Evolutionary conservation across 1,140 invertebrate genomes (phyloP).

Genomic region (Macrobrachium nipponense): DNA sequence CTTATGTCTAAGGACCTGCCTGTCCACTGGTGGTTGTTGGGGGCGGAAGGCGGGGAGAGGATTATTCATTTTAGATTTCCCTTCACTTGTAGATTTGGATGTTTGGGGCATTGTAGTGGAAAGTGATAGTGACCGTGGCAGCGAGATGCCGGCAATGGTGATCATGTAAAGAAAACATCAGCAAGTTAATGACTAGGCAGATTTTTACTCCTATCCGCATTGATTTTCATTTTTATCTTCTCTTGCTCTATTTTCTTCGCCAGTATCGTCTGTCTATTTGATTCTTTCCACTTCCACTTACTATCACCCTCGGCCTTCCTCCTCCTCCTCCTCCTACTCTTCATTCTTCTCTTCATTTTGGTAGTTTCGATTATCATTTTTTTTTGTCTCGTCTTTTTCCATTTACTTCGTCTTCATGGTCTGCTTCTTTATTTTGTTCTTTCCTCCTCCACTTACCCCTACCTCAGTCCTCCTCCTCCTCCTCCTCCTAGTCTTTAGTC

Average conservation of each 20-base stretch:
- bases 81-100: too few species aligned
- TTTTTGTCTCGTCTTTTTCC: not conserved
- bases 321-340: not conserved
- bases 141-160: too few species aligned
- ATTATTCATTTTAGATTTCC: too few species aligned
- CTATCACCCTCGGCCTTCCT: not conserved
- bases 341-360: not conserved
- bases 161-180: too few species aligned
- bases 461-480: not conserved
- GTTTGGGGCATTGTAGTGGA: too few species aligned
- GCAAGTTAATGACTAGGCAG: too few species aligned
- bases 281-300: not conserved
- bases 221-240: too few species aligned
- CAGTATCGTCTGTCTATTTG: not conserved
- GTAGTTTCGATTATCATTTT: not conserved
- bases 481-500: not conserved
- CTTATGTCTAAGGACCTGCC: too few species aligned
- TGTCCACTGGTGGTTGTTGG: too few species aligned
- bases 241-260: not conserved
- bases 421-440: conserved; percentile 6
- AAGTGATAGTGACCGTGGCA: too few species aligned
- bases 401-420: not conserved
- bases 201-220: too few species aligned
- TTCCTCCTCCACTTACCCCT: not conserved
- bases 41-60: too few species aligned